Evolutionary conservation across 2,888 invertebrate species (phyloP), one percentile per base, ranked within the genome.

Genomic region (Subacronicta megacephala): DNA sequence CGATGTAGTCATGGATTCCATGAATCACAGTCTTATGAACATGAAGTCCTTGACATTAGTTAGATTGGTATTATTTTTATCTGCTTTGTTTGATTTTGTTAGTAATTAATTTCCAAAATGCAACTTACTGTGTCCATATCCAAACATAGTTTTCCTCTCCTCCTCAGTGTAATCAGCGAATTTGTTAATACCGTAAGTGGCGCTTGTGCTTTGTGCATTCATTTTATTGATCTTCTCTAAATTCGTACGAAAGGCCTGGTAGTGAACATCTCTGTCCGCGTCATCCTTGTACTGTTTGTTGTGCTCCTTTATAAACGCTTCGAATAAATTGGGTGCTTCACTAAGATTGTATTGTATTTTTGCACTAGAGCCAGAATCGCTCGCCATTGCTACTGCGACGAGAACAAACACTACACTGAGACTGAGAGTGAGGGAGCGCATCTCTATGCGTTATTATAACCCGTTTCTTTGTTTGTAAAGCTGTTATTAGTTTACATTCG

Each of bases 141-240:
- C 81, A 26, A 29, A 45, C 71, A 80, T 64, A 2, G n/a, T 3
- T 36, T 67, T 53, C 3, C 42, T 45, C 40, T 85, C 81, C 3
- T 82, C 78, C 0, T 66, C 58, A 0, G 86, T 84, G 29, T 80
- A 81, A 67, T 88, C 88, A 6, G 88, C 73, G 9, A 84, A 83
- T 51, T 81, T 59, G 29, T 85, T 87, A 18, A 87, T 77, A 17
- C 69, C 84, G 49, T 57, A 85, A 5, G 68, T 74, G 2, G 82
- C 77, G 12, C 43, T 16, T 0, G 58, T 3, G 26, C 42, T 55
- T 0, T 47, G 31, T 16, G 46, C 43, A 43, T 84, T 84, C 15
- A 75, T 1, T 16, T 67, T 63, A 35, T 87, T 85, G 26, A 86
- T 81, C 18, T 62, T 54, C 41, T 69, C 31, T 47, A 88, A 73